Conservation (phyloP, 2,113 vertebrate genomes). For the Phalacrocorax pelagicus region DNA sequence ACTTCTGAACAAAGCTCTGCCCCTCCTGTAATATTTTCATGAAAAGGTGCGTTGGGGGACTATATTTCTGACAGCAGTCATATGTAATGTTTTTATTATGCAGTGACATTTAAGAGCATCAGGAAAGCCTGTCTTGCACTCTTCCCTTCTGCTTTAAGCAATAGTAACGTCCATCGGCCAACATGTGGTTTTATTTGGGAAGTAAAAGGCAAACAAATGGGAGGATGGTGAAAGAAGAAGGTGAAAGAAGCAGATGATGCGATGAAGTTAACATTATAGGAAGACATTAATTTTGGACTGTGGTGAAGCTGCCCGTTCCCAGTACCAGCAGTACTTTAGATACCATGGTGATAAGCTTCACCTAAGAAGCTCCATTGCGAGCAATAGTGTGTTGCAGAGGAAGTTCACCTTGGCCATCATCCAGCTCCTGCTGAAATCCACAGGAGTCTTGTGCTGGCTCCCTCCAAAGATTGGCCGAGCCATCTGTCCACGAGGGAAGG, state of each 20-base stretch:
- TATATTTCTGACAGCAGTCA: background rate
- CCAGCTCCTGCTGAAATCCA: background rate
- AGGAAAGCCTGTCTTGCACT: background rate
- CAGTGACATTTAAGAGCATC: background rate
- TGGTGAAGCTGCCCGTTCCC: background rate
- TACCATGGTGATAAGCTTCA: slow-evolving; percentile 51
- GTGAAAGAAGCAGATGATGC: background rate
- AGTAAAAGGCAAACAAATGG: background rate
- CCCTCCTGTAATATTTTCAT: background rate
- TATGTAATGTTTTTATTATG: background rate
- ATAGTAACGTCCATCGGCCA: accelerated
- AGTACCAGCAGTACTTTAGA: slow-evolving; percentile 5
- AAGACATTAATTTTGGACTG: background rate
- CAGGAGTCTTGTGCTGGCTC: accelerated
- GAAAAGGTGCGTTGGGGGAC: background rate
- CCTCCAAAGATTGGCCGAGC: background rate
- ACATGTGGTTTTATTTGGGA: background rate
- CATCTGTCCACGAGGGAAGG: background rate
- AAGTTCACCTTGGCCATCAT: background rate
- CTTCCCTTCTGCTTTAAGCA: background rate
- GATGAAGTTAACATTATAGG: background rate
- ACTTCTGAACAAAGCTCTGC: background rate
- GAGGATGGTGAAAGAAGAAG: background rate
- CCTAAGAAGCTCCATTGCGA: background rate
- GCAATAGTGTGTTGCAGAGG: background rate